A percentile compares a stretch with the other conserved stretches of the same genome.
Conservation (phyloP, 2,113 vertebrate species). For the Eonycteris spelaea region DNA sequence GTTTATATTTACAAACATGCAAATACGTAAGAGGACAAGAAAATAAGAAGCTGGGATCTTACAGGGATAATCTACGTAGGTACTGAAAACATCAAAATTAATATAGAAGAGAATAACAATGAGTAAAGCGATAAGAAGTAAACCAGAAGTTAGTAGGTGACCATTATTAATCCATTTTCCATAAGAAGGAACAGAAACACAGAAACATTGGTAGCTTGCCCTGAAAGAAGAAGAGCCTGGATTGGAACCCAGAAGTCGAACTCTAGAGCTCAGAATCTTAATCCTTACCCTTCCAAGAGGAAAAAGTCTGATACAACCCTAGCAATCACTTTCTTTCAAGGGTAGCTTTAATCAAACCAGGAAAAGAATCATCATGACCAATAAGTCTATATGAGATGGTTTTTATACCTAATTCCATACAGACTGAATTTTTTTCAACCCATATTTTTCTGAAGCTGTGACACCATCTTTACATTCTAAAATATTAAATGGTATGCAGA, state of each 20-base stretch:
- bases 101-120: not conserved
- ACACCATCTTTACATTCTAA: not conserved
- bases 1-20: not conserved
- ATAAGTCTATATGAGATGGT: not conserved
- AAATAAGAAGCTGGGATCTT: not conserved
- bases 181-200: not conserved
- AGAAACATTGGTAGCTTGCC: no score
- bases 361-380: not conserved
- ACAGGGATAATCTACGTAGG: accelerated
- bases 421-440: not conserved
- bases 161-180: accelerated
- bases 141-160: not conserved
- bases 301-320: accelerated
- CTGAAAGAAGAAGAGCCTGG: not conserved
- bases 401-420: not conserved
- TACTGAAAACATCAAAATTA: not conserved
- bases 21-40: not conserved
- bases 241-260: not conserved
- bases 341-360: not conserved
- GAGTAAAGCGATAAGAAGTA: not conserved
- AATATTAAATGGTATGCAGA: not conserved
- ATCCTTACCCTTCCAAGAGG: not conserved
- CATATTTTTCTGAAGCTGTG: no score
- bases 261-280: no score
- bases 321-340: not conserved